These are phyloP conservation scores for Trichomalopsis sarcophagae DNA, from an alignment of 1,140 invertebrate species.

Conservation along the genomic window DNA sequence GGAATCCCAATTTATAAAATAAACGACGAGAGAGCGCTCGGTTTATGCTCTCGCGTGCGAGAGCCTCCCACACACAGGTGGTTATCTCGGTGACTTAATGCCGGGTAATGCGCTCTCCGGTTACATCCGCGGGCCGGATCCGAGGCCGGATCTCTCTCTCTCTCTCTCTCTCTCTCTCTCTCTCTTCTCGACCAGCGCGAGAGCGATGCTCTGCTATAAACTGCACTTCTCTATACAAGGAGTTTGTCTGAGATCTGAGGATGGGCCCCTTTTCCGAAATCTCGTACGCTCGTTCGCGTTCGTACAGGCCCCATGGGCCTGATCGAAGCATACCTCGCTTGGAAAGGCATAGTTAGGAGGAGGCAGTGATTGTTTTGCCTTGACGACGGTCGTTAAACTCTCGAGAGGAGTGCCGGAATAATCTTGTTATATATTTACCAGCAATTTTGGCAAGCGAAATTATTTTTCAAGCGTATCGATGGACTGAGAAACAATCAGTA, in stretches of 20 bases:
- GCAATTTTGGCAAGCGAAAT: too few relatives aligned
- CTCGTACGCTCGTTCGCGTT: background rate
- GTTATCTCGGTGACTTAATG: slow-evolving; percentile 74
- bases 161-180: background rate
- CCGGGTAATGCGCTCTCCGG: slow-evolving; percentile 71
- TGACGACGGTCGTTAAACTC: too few relatives aligned
- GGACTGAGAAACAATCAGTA: too few relatives aligned
- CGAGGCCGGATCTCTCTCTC: too few relatives aligned
- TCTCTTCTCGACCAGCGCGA: background rate
- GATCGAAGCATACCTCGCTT: too few relatives aligned
- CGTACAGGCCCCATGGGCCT: too few relatives aligned
- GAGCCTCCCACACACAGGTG: slow-evolving; percentile 71
- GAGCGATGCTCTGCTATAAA: background rate
- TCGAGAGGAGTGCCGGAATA: too few relatives aligned
- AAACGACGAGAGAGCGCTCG: slow-evolving; percentile 59
- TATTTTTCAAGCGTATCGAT: too few relatives aligned
- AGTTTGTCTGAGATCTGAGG: background rate
- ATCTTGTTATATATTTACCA: too few relatives aligned
- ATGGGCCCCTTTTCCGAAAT: background rate
- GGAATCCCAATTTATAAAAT: slow-evolving; percentile 63
- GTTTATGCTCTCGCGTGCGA: slow-evolving; percentile 49
- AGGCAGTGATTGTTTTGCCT: too few relatives aligned
- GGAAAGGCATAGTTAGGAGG: too few relatives aligned
- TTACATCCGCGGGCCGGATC: slow-evolving; percentile 66
- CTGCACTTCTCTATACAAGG: too few relatives aligned